Conservation (phyloP, 2,888 invertebrate species). For the Elegia similella region DNA sequence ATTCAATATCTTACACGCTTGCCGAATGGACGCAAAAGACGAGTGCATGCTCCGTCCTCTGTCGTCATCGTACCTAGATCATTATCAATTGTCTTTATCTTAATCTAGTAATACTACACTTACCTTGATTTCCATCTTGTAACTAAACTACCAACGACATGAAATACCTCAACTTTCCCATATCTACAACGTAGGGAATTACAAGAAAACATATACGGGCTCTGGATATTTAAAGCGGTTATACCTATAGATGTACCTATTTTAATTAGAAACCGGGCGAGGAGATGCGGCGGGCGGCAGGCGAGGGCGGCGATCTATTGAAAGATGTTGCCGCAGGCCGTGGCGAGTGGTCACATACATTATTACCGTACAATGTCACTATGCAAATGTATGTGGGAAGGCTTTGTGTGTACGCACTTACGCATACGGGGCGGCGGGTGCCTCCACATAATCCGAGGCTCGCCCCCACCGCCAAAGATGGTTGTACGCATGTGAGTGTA, state of each 20-base stretch:
- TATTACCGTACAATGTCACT: slow-evolving; percentile 80
- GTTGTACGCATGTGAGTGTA: slow-evolving; percentile 77
- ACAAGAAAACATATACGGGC: slow-evolving; percentile 17
- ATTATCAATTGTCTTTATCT: neutral
- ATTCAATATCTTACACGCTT: slow-evolving; percentile 49
- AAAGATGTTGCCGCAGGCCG: slow-evolving; percentile 68
- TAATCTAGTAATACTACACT: no score
- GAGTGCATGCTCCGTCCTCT: neutral
- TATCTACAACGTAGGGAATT: neutral
- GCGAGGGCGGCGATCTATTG: slow-evolving; percentile 60
- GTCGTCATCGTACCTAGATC: neutral
- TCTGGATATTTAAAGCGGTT: slow-evolving; percentile 33
- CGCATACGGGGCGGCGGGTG: slow-evolving; percentile 71
- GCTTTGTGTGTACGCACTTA: slow-evolving; percentile 80
- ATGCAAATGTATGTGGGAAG: slow-evolving; percentile 80
- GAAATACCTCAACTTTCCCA: neutral
- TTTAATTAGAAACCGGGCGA: slow-evolving; percentile 53
- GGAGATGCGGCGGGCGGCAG: slow-evolving; percentile 33
- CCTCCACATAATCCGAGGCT: slow-evolving; percentile 75
- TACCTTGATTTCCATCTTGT: no score
- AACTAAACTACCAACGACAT: no score
- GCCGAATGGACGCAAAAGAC: neutral
- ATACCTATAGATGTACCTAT: slow-evolving; percentile 37
- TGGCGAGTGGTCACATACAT: slow-evolving; percentile 78
- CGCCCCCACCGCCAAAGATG: slow-evolving; percentile 70